These are phyloP conservation scores for Ceriagrion tenellum DNA, from an alignment of 2,888 invertebrate genomes.

Conservation along the genomic window DNA sequence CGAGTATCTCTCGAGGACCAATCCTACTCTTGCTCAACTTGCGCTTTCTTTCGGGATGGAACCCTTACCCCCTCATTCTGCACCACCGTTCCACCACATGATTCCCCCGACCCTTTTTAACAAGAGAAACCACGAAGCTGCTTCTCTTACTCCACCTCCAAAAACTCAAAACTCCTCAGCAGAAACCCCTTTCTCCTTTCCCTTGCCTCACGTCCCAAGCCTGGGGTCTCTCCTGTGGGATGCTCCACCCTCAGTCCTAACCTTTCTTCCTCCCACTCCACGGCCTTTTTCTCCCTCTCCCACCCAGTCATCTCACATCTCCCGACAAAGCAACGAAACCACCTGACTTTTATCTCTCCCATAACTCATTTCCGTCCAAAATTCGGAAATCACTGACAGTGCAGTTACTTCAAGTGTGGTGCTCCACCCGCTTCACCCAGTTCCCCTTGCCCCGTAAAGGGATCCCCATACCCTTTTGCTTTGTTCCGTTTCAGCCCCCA, in stretches of 20 bases:
- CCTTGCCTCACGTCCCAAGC: no score
- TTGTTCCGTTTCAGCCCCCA: background rate
- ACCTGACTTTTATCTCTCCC: background rate
- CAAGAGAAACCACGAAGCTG: no score
- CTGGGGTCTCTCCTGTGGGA: no score
- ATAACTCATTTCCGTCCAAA: slow-evolving; percentile 18
- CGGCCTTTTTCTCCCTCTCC: background rate
- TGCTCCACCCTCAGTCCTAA: no score
- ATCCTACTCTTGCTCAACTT: no score
- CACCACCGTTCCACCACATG: no score
- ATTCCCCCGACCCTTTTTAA: no score
- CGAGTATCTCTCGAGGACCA: background rate
- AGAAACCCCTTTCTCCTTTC: no score
- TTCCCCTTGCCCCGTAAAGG: background rate
- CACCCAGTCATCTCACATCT: background rate
- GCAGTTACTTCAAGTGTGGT: background rate
- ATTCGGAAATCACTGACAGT: background rate
- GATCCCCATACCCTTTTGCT: background rate
- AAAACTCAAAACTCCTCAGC: no score
- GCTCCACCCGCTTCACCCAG: background rate
- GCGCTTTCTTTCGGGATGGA: no score
- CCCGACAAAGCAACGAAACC: background rate
- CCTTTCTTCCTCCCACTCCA: background rate
- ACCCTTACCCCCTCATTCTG: no score
- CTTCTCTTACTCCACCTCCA: no score